Percentiles rank a stretch among this genome's conserved stretches.
phyloP scores from a whole-genome alignment of 2,113 vertebrate species.

The Glaucidium brasilianum region DNA sequence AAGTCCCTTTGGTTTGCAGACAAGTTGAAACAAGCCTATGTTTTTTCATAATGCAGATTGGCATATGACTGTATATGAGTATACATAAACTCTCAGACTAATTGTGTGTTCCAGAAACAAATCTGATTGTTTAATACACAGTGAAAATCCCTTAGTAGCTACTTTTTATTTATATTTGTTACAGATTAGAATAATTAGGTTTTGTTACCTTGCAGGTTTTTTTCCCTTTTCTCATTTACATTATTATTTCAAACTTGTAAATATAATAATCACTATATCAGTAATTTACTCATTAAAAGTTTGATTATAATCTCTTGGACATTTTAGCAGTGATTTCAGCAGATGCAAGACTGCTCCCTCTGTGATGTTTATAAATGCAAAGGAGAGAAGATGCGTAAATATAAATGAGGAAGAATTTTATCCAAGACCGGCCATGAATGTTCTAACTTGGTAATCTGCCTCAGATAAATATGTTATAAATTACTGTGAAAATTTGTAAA shows the following conservation, averaged over 20 bases:
- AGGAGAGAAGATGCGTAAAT: neutral
- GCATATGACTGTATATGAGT: neutral
- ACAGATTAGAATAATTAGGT: neutral
- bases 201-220: neutral
- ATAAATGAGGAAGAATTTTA: neutral
- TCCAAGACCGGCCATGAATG: neutral
- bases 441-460: neutral
- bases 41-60: neutral
- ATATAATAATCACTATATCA: neutral
- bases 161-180: neutral
- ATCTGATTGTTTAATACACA: neutral
- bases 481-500: neutral
- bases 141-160: neutral
- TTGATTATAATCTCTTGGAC: neutral
- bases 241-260: neutral
- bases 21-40: neutral
- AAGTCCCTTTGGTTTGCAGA: slow-evolving; percentile 1
- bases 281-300: neutral
- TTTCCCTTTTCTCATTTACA: neutral
- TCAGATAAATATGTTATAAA: neutral
- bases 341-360: neutral
- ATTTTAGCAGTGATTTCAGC: neutral
- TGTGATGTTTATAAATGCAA: neutral
- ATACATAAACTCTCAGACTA: neutral
- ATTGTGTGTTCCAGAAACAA: neutral